A percentile compares a stretch with the other conserved stretches of the same genome.
phyloP scores from a whole-genome alignment of 2,113 vertebrate genomes.

The Fregata magnificens region DNA sequence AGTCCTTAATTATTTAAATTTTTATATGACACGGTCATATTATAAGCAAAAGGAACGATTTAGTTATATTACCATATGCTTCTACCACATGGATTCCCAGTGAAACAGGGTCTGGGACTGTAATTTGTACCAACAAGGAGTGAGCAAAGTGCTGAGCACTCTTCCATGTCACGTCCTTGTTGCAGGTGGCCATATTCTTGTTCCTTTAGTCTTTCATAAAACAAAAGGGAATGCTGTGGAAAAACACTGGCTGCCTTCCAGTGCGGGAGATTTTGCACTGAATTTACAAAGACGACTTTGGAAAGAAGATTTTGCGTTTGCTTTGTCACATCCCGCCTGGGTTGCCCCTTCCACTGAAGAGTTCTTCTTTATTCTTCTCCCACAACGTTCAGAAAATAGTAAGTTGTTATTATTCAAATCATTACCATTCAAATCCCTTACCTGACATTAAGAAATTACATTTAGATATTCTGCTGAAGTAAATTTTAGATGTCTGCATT shows the following conservation, averaged over 20 bases:
- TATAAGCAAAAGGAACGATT: not conserved
- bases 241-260: not conserved
- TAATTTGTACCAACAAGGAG: not conserved
- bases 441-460: not conserved
- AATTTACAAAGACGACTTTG: not conserved
- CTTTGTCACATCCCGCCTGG: not conserved
- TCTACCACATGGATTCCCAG: not conserved
- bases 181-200: not conserved
- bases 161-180: not conserved
- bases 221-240: not conserved
- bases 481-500: not conserved
- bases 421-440: not conserved
- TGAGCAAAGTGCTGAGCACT: not conserved
- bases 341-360: not conserved
- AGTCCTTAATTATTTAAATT: not conserved
- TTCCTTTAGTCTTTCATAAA: not conserved
- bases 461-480: not conserved
- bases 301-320: not conserved
- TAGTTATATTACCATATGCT: not conserved
- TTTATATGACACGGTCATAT: not conserved
- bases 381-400: not conserved
- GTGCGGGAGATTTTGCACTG: fast-evolving
- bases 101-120: not conserved
- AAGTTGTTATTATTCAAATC: not conserved
- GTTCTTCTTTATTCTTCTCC: not conserved